Evolutionary conservation across 2,888 invertebrate species (phyloP), one percentile per base, ranked within the genome.

Genomic region (Tetragonisca angustula): DNA sequence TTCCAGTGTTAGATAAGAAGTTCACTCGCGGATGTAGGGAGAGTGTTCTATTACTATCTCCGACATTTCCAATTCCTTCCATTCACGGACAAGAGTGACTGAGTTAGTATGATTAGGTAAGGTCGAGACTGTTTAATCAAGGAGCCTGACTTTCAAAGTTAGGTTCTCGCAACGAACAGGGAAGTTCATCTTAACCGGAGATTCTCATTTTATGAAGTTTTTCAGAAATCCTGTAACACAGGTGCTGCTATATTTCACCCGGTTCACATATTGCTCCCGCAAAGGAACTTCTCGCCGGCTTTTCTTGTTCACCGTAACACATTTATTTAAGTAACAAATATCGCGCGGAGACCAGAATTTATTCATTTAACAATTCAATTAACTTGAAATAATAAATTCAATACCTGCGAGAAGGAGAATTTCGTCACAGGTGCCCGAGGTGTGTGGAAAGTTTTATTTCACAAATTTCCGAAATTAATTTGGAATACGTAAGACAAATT

Each of bases 91-190:
- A 62, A 64, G 17, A 62, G 49, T n/a, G 64, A 24, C 64, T 64
- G 17, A 52, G 65, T 65, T 54, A 65, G 54, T 65, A n/a, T 74
- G 74, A 74, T 74, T 52, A 64, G 64, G n/a, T n/a, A 9, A n/a
- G 52, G 73, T 74, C 62, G 52, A 52, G n/a, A 52, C 32, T 52
- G 11, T 74, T 74, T 74, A 74, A 74, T 74, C 73, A 74, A 74
- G n/a, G n/a, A 52, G 32, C 36, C 50, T 52, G n/a, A 13, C 9
- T 32, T 64, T 52, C 50, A 32, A 64, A 52, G 32, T 13, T 32
- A 17, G 21, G 13, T 32, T 64, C 24, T 62, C 32, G 21, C n/a
- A 17, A n/a, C 11, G 50, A 36, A 19, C 52, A 19, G 52, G 64
- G 52, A 24, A 64, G 52, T 74, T 74, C 36, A 74, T 52, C 52